Evolutionary conservation across 2,113 vertebrate genomes (phyloP).

Genomic region (Limanda limanda): DNA sequence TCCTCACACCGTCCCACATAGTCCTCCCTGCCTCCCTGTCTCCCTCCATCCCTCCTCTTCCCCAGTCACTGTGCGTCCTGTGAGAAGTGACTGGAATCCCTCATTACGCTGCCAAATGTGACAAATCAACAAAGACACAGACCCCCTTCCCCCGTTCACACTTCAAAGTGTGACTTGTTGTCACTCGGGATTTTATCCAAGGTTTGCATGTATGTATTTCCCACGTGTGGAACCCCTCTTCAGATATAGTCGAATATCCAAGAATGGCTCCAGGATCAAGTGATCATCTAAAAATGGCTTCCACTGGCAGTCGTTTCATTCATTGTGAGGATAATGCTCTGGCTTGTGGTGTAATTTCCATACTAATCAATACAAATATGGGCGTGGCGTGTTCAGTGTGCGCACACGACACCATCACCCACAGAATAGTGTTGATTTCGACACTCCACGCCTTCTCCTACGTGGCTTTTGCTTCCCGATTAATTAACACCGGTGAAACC

Average conservation of each 20-base stretch:
- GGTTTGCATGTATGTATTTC: neutral
- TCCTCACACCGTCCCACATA: slow-evolving; percentile 40
- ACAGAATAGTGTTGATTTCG: neutral
- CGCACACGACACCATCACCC: too few species aligned
- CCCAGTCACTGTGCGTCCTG: neutral
- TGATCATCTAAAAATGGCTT: too few species aligned
- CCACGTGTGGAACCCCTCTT: neutral
- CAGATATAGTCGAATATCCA: neutral
- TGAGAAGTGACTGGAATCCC: slow-evolving; percentile 59
- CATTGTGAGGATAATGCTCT: neutral
- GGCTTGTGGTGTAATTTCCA: neutral
- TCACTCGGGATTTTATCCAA: neutral
- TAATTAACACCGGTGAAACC: slow-evolving; percentile 60
- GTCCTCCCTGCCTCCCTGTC: slow-evolving; percentile 3
- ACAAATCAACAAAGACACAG: slow-evolving; percentile 63
- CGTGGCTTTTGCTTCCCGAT: slow-evolving; percentile 25
- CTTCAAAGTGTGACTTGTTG: slow-evolving; percentile 23
- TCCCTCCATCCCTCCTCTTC: neutral
- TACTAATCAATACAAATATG: slow-evolving; percentile 26
- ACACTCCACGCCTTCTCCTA: neutral
- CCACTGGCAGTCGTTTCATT: neutral
- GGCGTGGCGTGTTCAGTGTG: too few species aligned
- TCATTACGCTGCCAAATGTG: slow-evolving; percentile 55
- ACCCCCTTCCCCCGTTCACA: neutral
- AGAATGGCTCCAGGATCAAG: neutral